Evolutionary conservation across 2,113 vertebrate genomes (phyloP), one percentile per base, ranked within the genome.

Genomic region (Melanocharis versteri): DNA sequence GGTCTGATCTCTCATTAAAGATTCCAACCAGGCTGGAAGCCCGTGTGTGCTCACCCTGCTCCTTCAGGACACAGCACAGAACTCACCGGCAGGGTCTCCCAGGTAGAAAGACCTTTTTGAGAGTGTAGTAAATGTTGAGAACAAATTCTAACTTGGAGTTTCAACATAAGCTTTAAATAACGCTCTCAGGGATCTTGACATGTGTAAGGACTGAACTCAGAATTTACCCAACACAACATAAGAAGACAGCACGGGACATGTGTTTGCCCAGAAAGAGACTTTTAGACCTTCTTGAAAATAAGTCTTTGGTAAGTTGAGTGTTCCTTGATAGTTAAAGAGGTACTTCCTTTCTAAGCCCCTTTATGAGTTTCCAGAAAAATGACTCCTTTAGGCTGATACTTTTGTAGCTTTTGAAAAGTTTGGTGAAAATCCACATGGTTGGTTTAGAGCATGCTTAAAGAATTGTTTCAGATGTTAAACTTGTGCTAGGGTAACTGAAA

Each of bases 391-490:
- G 90, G 83, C 76, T 79, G 93, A 94, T 68, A 72, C 37, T 92
- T 96, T 60, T 87, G 90, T 89, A 94, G 93, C 61, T 89, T 96
- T 96, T 94, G 93, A 88, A 96, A 92, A 94, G 72, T 90, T 94
- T 82, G 94, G 93, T 95, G 72, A 94, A 97, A 96, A 79, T 87
- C 88, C 96, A 96, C 89, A 92, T 96, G 96, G 56, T 92, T 93
- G 93, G 76, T 93, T 95, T 96, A 90, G 90, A 90, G 88, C 42
- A 93, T 72, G 86, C 93, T 92, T 93, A 90, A 92, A 87, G 94
- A 96, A 97, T 96, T 82, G 94, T 93, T 96, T 96, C 96, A 97
- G 90, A 96, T 93, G 92, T 96, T 94, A 81, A 86, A 96, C 80
- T 93, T 96, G 93, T 90, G 92, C 93, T 87, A 89, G 88, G 47